Evolutionary conservation across 2,113 vertebrate genomes (phyloP), one percentile per base, ranked within the genome.

Genomic region (Pelecanus crispus): DNA sequence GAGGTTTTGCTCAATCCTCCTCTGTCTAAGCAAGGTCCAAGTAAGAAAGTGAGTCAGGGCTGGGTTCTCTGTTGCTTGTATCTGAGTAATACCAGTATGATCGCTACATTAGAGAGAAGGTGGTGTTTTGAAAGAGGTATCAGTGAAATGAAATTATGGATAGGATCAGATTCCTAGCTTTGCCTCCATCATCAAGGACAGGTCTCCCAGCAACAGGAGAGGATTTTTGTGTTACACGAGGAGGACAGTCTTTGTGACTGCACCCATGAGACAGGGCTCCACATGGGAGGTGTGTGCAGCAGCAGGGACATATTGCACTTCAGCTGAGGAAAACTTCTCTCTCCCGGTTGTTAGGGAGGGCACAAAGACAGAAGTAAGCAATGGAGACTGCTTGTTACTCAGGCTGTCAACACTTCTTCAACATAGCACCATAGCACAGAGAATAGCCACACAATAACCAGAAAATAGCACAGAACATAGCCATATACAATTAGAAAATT

Each of bases 41-140:
- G 81, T 56, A 80, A 91, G 70, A 91, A 83, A 62, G n/a, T 92
- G 95, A 96, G 81, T 97, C 95, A 96, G 67, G 44, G 22, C 49
- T 95, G 68, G 71, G 53, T 63, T 17, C 32, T 87, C 38, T 93
- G 63, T 85, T 65, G 45, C 75, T 91, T 0, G 14, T 52, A 29
- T 59, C 59, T 93, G 89, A 88, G 71, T 93, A 92, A 96, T 38
- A 65, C 15, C 1, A 36, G 10, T 52, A 25, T 18, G 45, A 91
- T 40, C 1, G 0, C 40, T 79, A 12, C 10, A n/a, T 42, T 68
- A 67, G 26, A 67, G 45, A 75, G 49, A 15, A 79, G 38, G 11
- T 62, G 20, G 17, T 66, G 34, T 67, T 82, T 72, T 79, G 56
- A 58, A 91, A 63, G 22, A 80, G 7, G 13, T 58, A 55, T 50